Base-by-base conservation (phyloP, 2,797 vertebrate species). In the Acrocephalus scirpaceus region DNA sequence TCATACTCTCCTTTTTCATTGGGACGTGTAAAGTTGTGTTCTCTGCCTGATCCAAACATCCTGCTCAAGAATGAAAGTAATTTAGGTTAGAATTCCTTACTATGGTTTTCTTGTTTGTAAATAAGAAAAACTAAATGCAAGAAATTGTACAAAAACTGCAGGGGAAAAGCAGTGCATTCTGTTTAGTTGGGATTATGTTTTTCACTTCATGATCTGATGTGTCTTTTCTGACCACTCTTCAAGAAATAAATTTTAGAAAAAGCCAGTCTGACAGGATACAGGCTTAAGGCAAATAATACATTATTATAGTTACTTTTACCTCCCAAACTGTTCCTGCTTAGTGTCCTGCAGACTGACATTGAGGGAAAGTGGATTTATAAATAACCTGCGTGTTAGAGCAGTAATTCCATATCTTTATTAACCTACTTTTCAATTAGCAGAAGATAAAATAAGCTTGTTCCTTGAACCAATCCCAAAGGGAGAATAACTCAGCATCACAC, bases 1-100 rank as follows among this genome's bases (percentile, higher is more conserved):
- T 99, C 99, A 62, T 98, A 99, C 92, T 99, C 99, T 86, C 99
- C 99, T 93, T 99, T 99, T 93, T 99, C 99, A 84, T 99, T 99
- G 82, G 99, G 99, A 67, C 99, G 98, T 48, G 99, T 99, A 88
- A 99, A 99, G 94, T 99, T 99, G 97, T 99, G 99, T 97, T 99
- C 99, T 98, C 99, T 98, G 93, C 99, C 99, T 74, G 99, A 99
- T 90, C 99, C 99, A 98, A 99, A 99, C 99, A 99, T 99, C 98
- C 99, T 99, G 92, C 57, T 53, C 95, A 64, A 93, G 38, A 83
- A 96, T 89, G 58, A 94, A 96, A 86, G 9, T 3, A 27, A 27
- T 51, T 45, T 47, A 26, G 32, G 32, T 93, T 77, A 93, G 18
- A 92, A 90, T 14, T 45, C 26, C 36, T 86, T 73, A 25, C 16